These are phyloP conservation scores for Plecturocebus donacophilus DNA, from an alignment of 2,113 vertebrate genomes.

Conservation along the genomic window DNA sequence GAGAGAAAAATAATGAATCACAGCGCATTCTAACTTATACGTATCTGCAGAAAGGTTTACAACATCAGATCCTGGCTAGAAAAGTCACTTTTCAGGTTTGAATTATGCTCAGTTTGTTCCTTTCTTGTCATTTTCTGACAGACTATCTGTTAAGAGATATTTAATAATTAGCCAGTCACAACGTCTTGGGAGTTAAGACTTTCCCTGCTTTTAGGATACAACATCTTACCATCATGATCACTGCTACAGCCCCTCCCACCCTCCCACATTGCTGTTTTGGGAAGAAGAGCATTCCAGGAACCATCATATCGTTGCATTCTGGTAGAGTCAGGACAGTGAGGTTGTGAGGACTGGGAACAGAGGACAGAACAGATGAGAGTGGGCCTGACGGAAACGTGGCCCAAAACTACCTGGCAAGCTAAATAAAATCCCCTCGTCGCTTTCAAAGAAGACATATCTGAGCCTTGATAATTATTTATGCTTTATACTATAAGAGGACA, in stretches of 20 bases:
- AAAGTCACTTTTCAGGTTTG: not conserved
- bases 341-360: not conserved
- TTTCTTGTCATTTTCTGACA: not conserved
- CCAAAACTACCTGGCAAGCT: not conserved
- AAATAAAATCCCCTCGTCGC: not conserved
- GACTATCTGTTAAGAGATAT: not conserved
- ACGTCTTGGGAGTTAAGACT: not conserved
- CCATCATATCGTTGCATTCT: not conserved
- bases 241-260: too few species aligned
- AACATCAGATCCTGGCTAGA: not conserved
- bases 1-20: not conserved
- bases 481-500: not conserved
- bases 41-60: not conserved
- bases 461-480: not conserved
- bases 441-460: not conserved
- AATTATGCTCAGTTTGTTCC: not conserved
- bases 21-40: not conserved
- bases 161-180: conserved; percentile 18
- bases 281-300: not conserved
- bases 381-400: not conserved
- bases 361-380: not conserved
- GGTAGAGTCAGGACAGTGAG: not conserved
- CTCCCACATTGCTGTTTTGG: not conserved
- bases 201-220: not conserved
- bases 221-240: not conserved